Conservation (phyloP, 2,113 vertebrate species). For the Tychaedon coryphoeus region DNA sequence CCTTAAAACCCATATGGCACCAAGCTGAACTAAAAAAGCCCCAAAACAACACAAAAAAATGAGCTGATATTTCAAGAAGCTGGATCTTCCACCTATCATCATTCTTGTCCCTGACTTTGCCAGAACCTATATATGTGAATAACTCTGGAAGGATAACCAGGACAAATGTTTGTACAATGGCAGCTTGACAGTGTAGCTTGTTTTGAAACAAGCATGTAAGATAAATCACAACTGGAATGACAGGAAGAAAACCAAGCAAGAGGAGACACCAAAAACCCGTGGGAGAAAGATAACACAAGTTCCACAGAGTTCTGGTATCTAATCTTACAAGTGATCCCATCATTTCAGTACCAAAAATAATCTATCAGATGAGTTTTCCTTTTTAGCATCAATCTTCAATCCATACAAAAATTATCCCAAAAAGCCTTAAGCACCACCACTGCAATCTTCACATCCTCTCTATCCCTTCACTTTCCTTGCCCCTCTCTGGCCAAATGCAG, state of each 20-base stretch:
- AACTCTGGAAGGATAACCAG: background rate
- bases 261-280: background rate
- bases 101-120: background rate
- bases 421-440: background rate
- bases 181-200: background rate
- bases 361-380: background rate
- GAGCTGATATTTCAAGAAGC: background rate
- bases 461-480: background rate
- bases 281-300: background rate
- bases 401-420: background rate
- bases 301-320: background rate
- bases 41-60: background rate
- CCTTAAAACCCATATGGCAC: background rate
- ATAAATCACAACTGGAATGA: background rate
- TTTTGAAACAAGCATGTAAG: slow-evolving; percentile 4
- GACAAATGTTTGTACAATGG: background rate
- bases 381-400: background rate
- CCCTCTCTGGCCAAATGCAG: background rate
- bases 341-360: background rate
- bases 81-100: background rate
- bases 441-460: background rate
- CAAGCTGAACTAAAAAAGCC: background rate
- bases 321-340: background rate
- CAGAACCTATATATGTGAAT: background rate
- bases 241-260: background rate